phyloP scores from a whole-genome alignment of 1,140 invertebrate species.

The Subanguina moxae region DNA sequence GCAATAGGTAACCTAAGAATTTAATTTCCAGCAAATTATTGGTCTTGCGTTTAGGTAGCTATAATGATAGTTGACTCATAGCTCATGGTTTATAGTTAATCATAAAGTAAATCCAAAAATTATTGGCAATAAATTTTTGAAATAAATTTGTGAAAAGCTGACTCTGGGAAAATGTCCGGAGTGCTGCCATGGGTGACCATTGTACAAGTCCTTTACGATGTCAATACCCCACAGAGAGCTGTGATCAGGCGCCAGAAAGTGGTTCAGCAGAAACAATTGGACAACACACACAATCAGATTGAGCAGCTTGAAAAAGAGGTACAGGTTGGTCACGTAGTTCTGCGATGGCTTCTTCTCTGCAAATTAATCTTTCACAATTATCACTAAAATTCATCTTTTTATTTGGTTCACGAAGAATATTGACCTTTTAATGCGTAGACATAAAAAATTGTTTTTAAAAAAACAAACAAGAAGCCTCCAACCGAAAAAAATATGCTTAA shows the following conservation, averaged over 20 bases:
- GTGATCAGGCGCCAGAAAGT: slow-evolving; percentile 61
- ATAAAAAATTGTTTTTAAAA: too few relatives aligned
- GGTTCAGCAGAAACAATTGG: slow-evolving; percentile 62
- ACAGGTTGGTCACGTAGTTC: slow-evolving; percentile 48
- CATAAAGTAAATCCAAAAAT: too few relatives aligned
- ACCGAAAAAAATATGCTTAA: too few relatives aligned
- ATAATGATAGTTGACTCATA: too few relatives aligned
- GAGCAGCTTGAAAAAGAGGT: slow-evolving; percentile 42
- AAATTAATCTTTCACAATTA: not conserved
- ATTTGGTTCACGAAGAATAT: too few relatives aligned
- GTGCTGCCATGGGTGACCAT: slow-evolving; percentile 59
- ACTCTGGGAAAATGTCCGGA: slow-evolving; percentile 62
- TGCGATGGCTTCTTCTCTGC: not conserved
- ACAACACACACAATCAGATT: slow-evolving; percentile 75
- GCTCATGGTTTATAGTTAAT: too few relatives aligned
- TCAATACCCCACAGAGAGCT: slow-evolving; percentile 60
- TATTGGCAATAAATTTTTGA: too few relatives aligned
- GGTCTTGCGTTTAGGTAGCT: too few relatives aligned
- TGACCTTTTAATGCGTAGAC: too few relatives aligned
- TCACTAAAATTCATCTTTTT: too few relatives aligned
- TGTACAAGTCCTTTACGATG: slow-evolving; percentile 60
- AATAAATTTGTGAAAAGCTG: slow-evolving; percentile 31
- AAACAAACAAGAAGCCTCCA: too few relatives aligned
- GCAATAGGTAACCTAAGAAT: slow-evolving; percentile 62
- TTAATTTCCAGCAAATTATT: too few relatives aligned